These are phyloP conservation scores for Apis cerana DNA, from an alignment of 1,140 invertebrate species.

Conservation along the genomic window DNA sequence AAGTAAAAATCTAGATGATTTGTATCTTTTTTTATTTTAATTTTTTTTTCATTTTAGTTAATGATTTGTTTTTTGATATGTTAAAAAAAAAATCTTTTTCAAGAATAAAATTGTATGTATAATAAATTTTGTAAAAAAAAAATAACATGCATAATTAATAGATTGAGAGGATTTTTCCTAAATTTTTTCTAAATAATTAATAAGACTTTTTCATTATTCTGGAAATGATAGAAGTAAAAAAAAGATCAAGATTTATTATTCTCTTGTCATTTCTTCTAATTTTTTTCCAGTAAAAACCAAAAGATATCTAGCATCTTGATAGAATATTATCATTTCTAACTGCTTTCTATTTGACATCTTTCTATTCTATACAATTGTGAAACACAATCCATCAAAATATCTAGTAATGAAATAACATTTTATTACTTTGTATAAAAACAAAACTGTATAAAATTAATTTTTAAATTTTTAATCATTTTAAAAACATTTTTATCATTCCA, in stretches of 20 bases:
- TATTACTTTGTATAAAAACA: not conserved
- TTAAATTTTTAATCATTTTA: no score
- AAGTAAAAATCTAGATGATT: no score
- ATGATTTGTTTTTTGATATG: not conserved
- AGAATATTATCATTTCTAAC: no score
- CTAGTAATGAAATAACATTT: not conserved
- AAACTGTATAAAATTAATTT: no score
- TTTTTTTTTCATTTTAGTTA: not conserved
- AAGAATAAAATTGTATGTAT: not conserved
- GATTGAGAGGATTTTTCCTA: no score
- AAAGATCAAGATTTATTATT: not conserved
- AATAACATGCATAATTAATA: no score
- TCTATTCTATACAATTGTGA: not conserved
- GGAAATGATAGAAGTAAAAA: not conserved
- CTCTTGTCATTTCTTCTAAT: not conserved
- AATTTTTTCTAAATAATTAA: no score
- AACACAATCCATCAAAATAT: not conserved
- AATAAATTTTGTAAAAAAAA: no score
- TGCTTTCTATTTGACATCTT: no score
- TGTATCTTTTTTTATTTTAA: not conserved
- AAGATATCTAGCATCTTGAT: not conserved
- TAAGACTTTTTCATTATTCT: no score
- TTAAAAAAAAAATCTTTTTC: not conserved
- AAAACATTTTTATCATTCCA: no score
- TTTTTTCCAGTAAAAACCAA: not conserved